Evolutionary conservation across 1,140 invertebrate species (phyloP).

Genomic region (Calephelis virginiensis): DNA sequence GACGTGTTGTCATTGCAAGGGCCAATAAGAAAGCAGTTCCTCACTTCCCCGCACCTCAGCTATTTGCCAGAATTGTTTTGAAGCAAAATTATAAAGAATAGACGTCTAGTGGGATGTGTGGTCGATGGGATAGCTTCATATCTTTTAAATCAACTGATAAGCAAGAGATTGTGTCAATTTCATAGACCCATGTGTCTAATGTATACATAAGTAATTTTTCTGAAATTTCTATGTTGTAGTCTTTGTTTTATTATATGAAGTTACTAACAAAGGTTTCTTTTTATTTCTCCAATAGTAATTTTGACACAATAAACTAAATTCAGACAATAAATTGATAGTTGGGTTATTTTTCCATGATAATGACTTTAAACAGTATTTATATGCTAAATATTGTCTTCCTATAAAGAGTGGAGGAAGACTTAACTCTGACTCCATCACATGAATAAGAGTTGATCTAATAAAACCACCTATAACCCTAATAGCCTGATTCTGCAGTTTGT

Average conservation of each 20-base stretch:
- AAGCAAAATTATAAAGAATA: too few relatives aligned
- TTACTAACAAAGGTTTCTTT: background rate
- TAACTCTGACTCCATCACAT: constrained; percentile 7
- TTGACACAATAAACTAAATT: background rate
- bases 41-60: too few relatives aligned
- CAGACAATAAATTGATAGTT: background rate
- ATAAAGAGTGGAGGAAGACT: background rate
- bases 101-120: too few relatives aligned
- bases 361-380: constrained; percentile 3
- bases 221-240: background rate
- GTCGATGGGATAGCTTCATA: background rate
- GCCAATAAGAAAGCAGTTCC: too few relatives aligned
- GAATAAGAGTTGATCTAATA: background rate
- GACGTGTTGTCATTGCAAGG: too few relatives aligned
- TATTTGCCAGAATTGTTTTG: too few relatives aligned
- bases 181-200: too few relatives aligned
- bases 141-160: background rate
- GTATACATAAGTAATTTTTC: constrained; percentile 1
- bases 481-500: constrained; percentile 7
- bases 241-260: background rate
- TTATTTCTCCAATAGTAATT: background rate
- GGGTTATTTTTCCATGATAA: background rate
- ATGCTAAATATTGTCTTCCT: constrained; percentile 1
- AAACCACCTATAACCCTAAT: constrained; percentile 1
- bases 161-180: background rate